Evolutionary conservation across 1,140 invertebrate genomes (phyloP), one percentile per base, ranked within the genome.

Genomic region (Ooceraea biroi): DNA sequence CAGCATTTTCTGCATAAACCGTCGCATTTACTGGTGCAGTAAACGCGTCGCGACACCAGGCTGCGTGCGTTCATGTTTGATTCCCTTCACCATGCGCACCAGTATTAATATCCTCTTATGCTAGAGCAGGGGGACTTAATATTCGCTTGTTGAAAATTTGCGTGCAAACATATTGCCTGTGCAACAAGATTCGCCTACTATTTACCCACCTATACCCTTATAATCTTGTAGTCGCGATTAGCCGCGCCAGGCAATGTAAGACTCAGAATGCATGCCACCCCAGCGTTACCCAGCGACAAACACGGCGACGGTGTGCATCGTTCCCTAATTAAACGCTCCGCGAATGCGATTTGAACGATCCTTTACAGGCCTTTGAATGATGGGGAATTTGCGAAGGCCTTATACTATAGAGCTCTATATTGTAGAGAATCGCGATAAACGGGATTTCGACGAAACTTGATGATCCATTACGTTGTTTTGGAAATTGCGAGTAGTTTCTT

Each of bases 321-420:
- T 82, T 84, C n/a, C 22, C 19, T 82, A 84, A 84, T 82, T 82
- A 82, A 84, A 48, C 48, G 46, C 36, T 25, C 8, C 36, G 14
- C 17, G 46, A 82, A 71, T 63, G 66, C 57, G 66, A 72, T 82
- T 58, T 68, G 19, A 12, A 22, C 19, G 19, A 52, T 8, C 46
- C 22, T 55, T 19, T 61, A 19, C 25, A 60, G n/a, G 50, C 25
- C 48, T 55, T n/a, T 63, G 12, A 7, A 14, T 19, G 36, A 7
- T 17, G 11, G 5, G 5, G 44, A 65, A 57, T 46, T 65, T 41
- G 10, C 30, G 17, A 41, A 11, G 3, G 36, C 11, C 10, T 8
- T 1, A 27, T 27, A 14, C 17, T 1, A 60, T 60, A 14, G 19
- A 19, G n/a, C n/a, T n/a, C n/a, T n/a, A n/a, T n/a, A n/a, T n/a